Evolutionary conservation across 2,888 invertebrate species (phyloP).

Genomic region (Dascillus cervinus): DNA sequence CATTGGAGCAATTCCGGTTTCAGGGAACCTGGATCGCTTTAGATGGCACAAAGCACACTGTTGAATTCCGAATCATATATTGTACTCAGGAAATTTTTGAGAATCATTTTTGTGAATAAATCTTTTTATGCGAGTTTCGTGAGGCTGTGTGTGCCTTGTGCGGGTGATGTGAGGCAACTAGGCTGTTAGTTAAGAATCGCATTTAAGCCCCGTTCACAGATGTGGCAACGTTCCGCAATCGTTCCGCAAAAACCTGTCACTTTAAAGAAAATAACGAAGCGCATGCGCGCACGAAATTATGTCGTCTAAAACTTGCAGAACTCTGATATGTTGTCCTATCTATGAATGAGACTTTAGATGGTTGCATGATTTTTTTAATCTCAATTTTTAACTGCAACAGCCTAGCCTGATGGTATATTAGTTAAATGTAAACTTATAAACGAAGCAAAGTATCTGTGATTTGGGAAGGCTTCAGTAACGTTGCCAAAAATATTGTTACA

Average conservation of each 20-base stretch:
- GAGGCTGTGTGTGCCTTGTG: constrained; percentile 37
- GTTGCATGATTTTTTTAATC: no score
- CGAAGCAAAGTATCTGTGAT: constrained; percentile 45
- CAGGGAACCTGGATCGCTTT: no score
- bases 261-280: no score
- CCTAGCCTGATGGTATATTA: constrained; percentile 20
- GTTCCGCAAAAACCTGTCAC: no score
- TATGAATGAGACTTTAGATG: background rate
- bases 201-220: no score
- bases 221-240: no score
- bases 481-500: constrained; percentile 37
- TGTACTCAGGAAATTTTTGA: constrained; percentile 36
- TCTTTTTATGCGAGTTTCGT: constrained; percentile 37
- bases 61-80: no score
- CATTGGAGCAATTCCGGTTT: background rate
- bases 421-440: constrained; percentile 26
- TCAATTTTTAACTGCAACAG: background rate
- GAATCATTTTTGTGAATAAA: constrained; percentile 33
- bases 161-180: constrained; percentile 4
- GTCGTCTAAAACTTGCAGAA: no score
- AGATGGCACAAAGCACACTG: no score
- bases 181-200: constrained; percentile 1
- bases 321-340: no score
- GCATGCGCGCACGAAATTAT: no score
- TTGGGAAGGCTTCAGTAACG: constrained; percentile 43